Conservation (phyloP, 2,888 invertebrate genomes). For the Rhyacophila evoluta region DNA sequence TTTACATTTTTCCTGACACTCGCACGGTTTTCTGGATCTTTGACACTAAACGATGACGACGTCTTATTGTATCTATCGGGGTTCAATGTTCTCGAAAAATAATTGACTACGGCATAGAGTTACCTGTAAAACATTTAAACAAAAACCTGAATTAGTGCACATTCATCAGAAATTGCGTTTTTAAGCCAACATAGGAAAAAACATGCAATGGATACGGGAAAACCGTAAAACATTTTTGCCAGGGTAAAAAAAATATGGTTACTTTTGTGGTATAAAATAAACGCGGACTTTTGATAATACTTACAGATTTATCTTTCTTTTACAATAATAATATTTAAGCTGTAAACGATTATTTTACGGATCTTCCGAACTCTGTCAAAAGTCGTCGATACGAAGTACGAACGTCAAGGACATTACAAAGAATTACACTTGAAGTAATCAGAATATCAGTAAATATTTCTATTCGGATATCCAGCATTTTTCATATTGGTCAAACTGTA, state of each 20-base stretch:
- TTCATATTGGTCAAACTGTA: neutral
- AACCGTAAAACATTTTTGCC: no score
- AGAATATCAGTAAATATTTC: neutral
- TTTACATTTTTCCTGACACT: neutral
- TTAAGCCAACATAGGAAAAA: neutral
- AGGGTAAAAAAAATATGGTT: no score
- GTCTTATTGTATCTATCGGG: neutral
- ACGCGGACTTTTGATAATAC: neutral
- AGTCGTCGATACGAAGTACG: neutral
- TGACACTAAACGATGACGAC: neutral
- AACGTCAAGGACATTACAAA: conserved; percentile 3
- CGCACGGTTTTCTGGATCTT: neutral
- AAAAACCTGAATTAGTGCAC: neutral
- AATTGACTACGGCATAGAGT: neutral
- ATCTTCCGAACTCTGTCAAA: neutral
- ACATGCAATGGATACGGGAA: neutral
- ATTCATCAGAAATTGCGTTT: no score
- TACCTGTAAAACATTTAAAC: neutral
- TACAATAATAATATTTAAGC: no score
- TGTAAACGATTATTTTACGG: neutral
- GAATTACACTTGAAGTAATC: conserved; percentile 7
- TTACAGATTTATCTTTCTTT: neutral
- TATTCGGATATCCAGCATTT: neutral
- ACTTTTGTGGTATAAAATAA: no score
- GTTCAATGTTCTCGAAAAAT: conserved; percentile 10